Conservation (phyloP, 2,888 invertebrate species). For the Tortricodes alternella region DNA sequence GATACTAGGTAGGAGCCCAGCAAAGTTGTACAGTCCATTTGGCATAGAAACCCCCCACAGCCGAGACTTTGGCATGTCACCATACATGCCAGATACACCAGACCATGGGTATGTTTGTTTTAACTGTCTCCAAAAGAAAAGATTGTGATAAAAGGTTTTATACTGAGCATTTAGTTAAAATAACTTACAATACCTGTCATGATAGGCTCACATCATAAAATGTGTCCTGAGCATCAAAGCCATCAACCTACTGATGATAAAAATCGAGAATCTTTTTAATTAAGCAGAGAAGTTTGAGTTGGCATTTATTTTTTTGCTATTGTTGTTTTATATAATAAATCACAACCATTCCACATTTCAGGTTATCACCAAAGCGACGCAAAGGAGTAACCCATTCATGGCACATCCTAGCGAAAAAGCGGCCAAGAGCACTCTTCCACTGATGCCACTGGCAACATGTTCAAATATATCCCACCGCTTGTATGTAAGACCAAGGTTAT, state of each 20-base stretch:
- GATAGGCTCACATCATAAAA: no score
- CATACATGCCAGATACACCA: conserved; percentile 79
- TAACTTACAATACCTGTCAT: no score
- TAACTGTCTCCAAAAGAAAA: not conserved
- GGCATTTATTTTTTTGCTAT: not conserved
- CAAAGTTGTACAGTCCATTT: conserved; percentile 89
- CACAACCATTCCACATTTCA: no score
- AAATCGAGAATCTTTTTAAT: no score
- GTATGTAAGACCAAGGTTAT: conserved; percentile 42
- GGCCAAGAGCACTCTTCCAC: conserved; percentile 71
- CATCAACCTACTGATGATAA: no score
- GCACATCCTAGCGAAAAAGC: conserved; percentile 72
- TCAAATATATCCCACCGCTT: conserved; percentile 67
- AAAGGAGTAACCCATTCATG: conserved; percentile 71
- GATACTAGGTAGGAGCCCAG: conserved; percentile 83
- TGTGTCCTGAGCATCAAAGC: no score
- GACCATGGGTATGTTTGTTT: conserved; percentile 66
- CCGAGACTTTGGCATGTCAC: conserved; percentile 77
- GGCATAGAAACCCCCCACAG: conserved; percentile 87
- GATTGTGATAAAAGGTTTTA: not conserved
- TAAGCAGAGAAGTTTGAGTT: no score
- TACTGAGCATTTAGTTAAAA: no score
- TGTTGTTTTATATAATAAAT: no score
- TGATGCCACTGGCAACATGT: conserved; percentile 40
- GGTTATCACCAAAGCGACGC: conserved; percentile 70